Percentiles rank a stretch among this genome's conserved stretches.
Conservation (phyloP, 2,888 invertebrate species). For the Griposia aprilina region DNA sequence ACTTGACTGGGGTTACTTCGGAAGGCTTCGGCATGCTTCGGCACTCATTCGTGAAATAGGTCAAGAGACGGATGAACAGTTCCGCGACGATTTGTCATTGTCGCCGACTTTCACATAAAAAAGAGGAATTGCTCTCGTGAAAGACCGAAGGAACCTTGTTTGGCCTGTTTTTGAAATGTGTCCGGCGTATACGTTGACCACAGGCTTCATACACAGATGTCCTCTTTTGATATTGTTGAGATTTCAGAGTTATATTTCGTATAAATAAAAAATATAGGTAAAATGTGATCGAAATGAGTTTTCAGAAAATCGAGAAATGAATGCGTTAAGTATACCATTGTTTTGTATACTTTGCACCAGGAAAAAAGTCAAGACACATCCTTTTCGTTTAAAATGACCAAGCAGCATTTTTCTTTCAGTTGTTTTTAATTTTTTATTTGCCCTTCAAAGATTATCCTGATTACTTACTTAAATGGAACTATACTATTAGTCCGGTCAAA, state of each 20-base stretch:
- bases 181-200: slow-evolving; percentile 40
- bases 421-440: neutral
- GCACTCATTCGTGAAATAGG: slow-evolving; percentile 72
- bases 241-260: neutral
- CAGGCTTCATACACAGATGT: slow-evolving; percentile 36
- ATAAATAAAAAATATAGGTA: neutral
- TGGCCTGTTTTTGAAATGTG: slow-evolving; percentile 57
- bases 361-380: neutral
- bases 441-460: no score
- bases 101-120: slow-evolving; percentile 62
- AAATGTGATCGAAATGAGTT: neutral
- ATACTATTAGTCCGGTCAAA: no score
- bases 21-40: slow-evolving; percentile 69
- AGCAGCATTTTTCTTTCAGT: neutral
- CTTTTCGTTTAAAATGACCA: no score
- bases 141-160: slow-evolving; percentile 28
- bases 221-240: slow-evolving; percentile 28
- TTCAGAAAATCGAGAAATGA: neutral
- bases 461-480: no score
- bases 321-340: no score
- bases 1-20: slow-evolving; percentile 49
- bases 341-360: neutral
- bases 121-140: slow-evolving; percentile 61
- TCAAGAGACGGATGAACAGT: slow-evolving; percentile 73
- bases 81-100: slow-evolving; percentile 69